A percentile compares a stretch with the other conserved stretches of the same genome.
These are phyloP conservation scores for Drosophila demipolita DNA, from an alignment of 2,888 invertebrate species.

Conservation along the genomic window DNA sequence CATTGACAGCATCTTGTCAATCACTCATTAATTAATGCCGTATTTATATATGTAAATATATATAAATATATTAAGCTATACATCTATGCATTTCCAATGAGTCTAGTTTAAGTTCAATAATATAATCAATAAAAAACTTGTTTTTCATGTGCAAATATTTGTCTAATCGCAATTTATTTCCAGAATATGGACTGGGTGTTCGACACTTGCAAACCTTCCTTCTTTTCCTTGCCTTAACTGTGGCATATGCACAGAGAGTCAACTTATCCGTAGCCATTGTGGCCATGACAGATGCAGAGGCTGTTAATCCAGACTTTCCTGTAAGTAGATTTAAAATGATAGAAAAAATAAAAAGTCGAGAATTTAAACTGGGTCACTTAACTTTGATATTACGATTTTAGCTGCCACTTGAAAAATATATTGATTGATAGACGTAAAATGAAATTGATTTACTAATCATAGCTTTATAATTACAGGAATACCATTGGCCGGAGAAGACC, in stretches of 20 bases:
- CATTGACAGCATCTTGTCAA: slow-evolving; percentile 35
- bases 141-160: background rate
- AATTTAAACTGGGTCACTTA: background rate
- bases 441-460: background rate
- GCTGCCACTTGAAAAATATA: too few species aligned
- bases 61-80: background rate
- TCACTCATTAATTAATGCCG: slow-evolving; percentile 46
- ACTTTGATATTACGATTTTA: background rate
- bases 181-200: slow-evolving; percentile 85
- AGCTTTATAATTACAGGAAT: slow-evolving; percentile 85
- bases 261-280: slow-evolving; percentile 90
- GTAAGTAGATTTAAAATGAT: slow-evolving; percentile 60
- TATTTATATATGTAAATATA: background rate
- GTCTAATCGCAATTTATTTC: slow-evolving; percentile 28
- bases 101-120: slow-evolving; percentile 55
- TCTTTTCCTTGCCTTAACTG: slow-evolving; percentile 87
- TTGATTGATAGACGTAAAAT: background rate
- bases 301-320: slow-evolving; percentile 80
- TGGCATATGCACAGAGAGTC: slow-evolving; percentile 88
- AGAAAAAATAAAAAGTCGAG: background rate
- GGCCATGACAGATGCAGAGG: slow-evolving; percentile 88
- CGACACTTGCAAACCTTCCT: slow-evolving; percentile 88
- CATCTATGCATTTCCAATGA: background rate
- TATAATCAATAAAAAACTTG: slow-evolving; percentile 12
- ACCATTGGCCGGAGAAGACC: slow-evolving; percentile 86